Conservation (phyloP, 1,140 invertebrate species). For the Caenorhabditis tropicalis region DNA sequence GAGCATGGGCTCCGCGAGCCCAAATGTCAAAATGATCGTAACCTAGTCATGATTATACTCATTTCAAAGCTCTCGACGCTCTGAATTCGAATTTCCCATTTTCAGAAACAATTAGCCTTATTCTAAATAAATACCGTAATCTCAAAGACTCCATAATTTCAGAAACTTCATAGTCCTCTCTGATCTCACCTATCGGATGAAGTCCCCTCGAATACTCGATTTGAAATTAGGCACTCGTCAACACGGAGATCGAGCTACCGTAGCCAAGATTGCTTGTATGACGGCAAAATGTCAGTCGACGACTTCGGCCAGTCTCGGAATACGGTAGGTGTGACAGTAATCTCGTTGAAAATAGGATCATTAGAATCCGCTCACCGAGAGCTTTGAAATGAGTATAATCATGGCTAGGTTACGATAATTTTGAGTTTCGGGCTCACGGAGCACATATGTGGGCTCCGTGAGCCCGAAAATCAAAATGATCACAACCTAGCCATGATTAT, state of each 20-base stretch:
- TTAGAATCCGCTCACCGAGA: no score
- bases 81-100: background rate
- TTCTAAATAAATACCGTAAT: no score
- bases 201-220: background rate
- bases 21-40: background rate
- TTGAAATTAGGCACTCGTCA: conserved; percentile 22
- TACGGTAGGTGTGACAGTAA: no score
- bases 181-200: conserved; percentile 39
- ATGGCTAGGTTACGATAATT: no score
- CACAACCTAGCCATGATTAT: no score
- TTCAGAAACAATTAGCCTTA: no score
- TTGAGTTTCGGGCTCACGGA: no score
- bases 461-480: no score
- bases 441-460: no score
- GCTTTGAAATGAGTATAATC: no score
- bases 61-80: background rate
- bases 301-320: background rate
- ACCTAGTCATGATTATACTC: background rate
- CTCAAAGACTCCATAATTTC: background rate
- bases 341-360: no score
- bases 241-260: conserved; percentile 19
- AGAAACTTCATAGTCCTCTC: conserved; percentile 50
- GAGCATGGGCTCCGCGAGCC: no score
- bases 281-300: conserved; percentile 4
- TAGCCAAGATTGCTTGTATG: conserved; percentile 24